Percentiles rank a stretch among this genome's conserved stretches.
phyloP scores from a whole-genome alignment of 2,113 vertebrate genomes.

The Ardeotis arabs region DNA sequence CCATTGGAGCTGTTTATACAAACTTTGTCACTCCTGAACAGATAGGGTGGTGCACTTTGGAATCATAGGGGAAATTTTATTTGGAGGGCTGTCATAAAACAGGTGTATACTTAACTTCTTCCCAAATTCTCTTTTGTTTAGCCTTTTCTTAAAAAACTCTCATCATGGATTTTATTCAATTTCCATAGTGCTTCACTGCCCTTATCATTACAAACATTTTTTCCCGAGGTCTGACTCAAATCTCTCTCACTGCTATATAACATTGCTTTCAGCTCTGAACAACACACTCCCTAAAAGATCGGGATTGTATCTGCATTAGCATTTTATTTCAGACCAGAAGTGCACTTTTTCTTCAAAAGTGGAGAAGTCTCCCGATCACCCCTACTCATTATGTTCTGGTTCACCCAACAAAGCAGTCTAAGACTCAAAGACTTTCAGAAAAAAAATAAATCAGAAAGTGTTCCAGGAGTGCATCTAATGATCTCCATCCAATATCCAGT shows the following conservation, averaged over 20 bases:
- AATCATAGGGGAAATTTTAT: background rate
- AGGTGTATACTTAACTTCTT: background rate
- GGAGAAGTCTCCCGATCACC: background rate
- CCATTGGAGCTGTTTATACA: background rate
- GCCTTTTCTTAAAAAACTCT: background rate
- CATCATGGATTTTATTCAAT: background rate
- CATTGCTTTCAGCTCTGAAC: background rate
- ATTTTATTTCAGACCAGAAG: background rate
- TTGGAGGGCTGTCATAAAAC: background rate
- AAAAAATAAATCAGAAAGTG: background rate
- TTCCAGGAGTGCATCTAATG: background rate
- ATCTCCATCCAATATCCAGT: background rate
- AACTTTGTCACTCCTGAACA: background rate
- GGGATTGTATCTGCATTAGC: background rate
- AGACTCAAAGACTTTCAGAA: background rate
- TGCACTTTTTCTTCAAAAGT: background rate
- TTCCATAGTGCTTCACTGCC: background rate
- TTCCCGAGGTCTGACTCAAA: background rate
- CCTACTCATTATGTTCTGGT: background rate
- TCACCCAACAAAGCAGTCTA: background rate
- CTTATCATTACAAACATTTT: background rate
- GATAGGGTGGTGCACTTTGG: background rate
- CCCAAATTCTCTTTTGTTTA: background rate
- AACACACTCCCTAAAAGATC: background rate
- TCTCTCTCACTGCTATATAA: background rate